Evolutionary conservation across 2,888 invertebrate species (phyloP), one percentile per base, ranked within the genome.

Genomic region (Erebia palarica): DNA sequence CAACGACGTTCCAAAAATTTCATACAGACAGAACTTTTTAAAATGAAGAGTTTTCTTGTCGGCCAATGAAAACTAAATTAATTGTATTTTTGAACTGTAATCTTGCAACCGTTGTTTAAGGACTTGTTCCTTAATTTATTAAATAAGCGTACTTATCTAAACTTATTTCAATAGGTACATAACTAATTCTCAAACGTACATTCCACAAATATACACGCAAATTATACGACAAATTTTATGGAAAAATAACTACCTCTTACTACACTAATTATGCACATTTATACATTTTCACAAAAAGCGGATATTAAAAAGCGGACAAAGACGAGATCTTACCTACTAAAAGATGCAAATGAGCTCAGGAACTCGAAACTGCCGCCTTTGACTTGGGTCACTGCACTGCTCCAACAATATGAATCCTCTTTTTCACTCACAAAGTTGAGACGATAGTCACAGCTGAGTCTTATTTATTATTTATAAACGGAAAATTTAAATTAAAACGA

Each of bases 301-400:
- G 78, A 82, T 86, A 84, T 86, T 83, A 84, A 87, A 87, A 87
- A 86, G 85, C 86, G 83, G 83, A 83, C 84, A 78, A 79, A 81
- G 83, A 71, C 83, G 80, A 81, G 81, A 84, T 89, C 90, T 89
- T 82, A 86, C 87, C 80, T 88, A 82, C 86, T 86, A 87, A 86
- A 86, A 84, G 88, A 87, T 88, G 89, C 84, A 87, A 90, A 90
- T 87, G 86, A 88, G 88, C 84, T 81, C 82, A 81, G 82, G 82
- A 82, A 81, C 82, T 77, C 73, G 78, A 76, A 81, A 82, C 80
- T 82, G 80, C 78, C 82, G 84, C 81, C 83, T 84, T 79, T 80
- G 81, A 80, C 81, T 82, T 79, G 79, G 78, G 80, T 86, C 81
- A 81, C 85, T 86, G 82, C 85, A 83, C 83, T 80, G 81, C 81